Percentiles rank a stretch among this genome's conserved stretches.
Conservation (phyloP, 1,140 invertebrate genomes). For the Calephelis nemesis region DNA sequence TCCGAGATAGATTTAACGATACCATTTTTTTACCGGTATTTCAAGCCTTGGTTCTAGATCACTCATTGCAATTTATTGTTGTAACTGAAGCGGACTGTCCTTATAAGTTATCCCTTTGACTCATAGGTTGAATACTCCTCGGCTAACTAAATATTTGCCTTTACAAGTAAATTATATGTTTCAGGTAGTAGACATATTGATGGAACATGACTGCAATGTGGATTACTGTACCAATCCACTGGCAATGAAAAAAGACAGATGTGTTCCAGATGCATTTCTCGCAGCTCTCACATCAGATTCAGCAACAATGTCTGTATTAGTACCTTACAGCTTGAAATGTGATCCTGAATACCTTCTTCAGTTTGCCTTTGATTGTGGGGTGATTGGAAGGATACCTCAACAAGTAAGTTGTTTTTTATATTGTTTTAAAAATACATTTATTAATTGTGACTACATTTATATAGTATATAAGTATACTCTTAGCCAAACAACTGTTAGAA, state of each 20-base stretch:
- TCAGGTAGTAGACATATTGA: slow-evolving; percentile 69
- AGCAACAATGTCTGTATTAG: slow-evolving; percentile 46
- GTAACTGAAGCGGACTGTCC: too few species aligned
- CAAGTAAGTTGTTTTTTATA: slow-evolving; percentile 45
- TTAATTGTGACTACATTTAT: too few species aligned
- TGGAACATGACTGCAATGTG: slow-evolving; percentile 67
- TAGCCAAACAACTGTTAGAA: too few species aligned
- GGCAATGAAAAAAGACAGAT: slow-evolving; percentile 28
- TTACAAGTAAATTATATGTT: slow-evolving; percentile 28
- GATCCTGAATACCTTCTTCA: slow-evolving; percentile 57
- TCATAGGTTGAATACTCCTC: too few species aligned
- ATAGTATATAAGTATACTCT: too few species aligned
- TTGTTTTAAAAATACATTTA: neutral
- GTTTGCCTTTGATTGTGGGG: slow-evolving; percentile 41
- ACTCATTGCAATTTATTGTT: too few species aligned
- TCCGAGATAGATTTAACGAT: too few species aligned
- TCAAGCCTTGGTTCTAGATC: too few species aligned
- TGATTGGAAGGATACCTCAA: slow-evolving; percentile 44
- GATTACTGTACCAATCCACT: slow-evolving; percentile 58
- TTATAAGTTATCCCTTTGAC: too few species aligned
- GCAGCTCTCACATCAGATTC: slow-evolving; percentile 57
- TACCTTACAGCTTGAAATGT: slow-evolving; percentile 59
- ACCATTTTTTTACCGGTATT: too few species aligned
- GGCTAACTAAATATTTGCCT: neutral
- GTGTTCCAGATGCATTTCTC: slow-evolving; percentile 66